Base-by-base conservation (phyloP, 1,140 invertebrate genomes). In the Drosophila asahinai region DNA sequence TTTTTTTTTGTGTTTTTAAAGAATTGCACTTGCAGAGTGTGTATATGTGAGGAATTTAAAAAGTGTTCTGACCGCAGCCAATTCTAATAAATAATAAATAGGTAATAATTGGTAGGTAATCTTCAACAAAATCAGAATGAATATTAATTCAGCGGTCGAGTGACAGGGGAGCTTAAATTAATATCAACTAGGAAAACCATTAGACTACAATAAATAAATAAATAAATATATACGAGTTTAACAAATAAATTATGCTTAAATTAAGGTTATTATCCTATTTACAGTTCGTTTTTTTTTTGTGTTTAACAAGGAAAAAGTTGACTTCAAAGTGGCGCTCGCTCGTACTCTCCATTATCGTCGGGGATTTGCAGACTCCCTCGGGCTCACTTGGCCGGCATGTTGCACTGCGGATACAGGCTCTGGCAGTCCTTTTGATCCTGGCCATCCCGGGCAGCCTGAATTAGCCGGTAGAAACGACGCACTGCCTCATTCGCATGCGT, bases 361-460 rank as follows among this genome's bases (percentile, higher is more conserved):
- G 59, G 12, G 27, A 65, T 12, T 65, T 3, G 27, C 38, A 30
- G 14, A 55, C 11, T 51, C 30, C 55, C 54, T 42, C 14, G 30
- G 55, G n/a, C 48, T 81, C 64, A 91, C 60, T 91, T 91, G 36
- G 90, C 80, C 71, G 83, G 83, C 78, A 93, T 84, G 52, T 64
- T 86, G 72, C 97, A 97, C 51, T 94, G 91, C 3, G 96, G 95
- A 91, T 97, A 97, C 2, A 95, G 83, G 81, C 93, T 86, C 0
- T 95, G 74, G 83, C 97, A 97, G 86, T 97, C 96, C 71, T 95
- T 96, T 76, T 95, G 94, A 68, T 97, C 96, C 93, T 97, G 97
- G 3, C 97, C 97, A 87, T 97, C 95, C 82, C 96, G 95, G 3
- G 97, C 97, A 0, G 97, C 96, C 86, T 96, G 95, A 8, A 97